Conservation (phyloP, 2,113 vertebrate species). For the Percopsis transmontana region DNA sequence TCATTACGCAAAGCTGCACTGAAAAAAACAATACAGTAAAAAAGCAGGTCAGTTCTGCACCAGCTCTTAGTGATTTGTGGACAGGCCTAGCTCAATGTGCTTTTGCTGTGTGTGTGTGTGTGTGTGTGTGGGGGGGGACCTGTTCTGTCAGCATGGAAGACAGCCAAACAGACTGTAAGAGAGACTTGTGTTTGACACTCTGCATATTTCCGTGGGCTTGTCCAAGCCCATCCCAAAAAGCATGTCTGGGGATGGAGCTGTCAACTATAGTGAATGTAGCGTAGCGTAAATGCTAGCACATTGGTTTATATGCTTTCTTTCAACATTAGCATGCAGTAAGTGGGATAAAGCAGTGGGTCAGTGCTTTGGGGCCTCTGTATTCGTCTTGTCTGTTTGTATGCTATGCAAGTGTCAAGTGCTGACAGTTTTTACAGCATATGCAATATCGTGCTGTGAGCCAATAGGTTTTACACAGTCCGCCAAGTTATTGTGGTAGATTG, state of each 20-base stretch:
- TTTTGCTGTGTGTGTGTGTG: no score
- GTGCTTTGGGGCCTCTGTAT: background rate
- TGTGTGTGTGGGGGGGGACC: no score
- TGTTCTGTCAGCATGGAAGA: background rate
- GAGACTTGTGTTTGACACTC: constrained; percentile 20
- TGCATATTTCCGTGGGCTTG: constrained; percentile 41
- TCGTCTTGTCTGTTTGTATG: background rate
- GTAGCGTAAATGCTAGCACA: constrained; percentile 3
- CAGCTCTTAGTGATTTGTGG: no score
- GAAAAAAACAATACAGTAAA: no score
- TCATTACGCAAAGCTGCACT: no score
- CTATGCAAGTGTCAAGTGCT: constrained; percentile 6
- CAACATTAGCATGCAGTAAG: background rate
- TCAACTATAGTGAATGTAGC: constrained; percentile 31
- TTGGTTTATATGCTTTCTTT: background rate
- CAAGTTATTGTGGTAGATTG: background rate
- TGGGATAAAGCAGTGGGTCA: constrained; percentile 9
- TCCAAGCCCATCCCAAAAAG: constrained; percentile 48
- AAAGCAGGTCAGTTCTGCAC: no score
- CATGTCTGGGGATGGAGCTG: constrained; percentile 24
- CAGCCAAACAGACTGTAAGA: background rate
- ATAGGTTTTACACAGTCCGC: background rate
- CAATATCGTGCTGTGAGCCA: background rate
- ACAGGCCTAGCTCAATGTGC: no score
- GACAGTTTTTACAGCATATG: constrained; percentile 5